Evolutionary conservation across 2,113 vertebrate genomes (phyloP), one percentile per base, ranked within the genome.

Genomic region (Athene cunicularia): DNA sequence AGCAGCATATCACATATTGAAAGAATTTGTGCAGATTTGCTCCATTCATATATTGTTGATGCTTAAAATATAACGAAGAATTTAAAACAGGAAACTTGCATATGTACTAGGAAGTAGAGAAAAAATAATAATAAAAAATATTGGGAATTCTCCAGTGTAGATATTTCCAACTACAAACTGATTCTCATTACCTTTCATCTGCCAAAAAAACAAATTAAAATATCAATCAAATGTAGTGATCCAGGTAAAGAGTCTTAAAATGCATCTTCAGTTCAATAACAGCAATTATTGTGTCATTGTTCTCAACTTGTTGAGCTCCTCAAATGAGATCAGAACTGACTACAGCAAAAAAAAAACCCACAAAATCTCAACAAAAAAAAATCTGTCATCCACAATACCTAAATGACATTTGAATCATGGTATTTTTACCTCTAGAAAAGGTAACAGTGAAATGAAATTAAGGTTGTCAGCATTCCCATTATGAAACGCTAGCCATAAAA

Each of bases 161-260:
- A 33, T 53, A 79, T 73, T 94, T 81, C 60, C 68, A 88, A 53
- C 41, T 59, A 63, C 81, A 93, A 80, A 74, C 32, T 45, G 71
- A 81, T 81, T 91, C 88, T 96, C 72, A 88, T 88, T 80, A 77
- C 59, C 91, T 88, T 87, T 93, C 84, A 80, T 64, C 82, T 93
- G 89, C 86, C 87, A 79, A 86, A 96, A 95, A 92, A 77, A 2
- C 3, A 90, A 91, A 95, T 81, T 90, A 96, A 97, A 95, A 91
- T 67, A 74, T 90, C 94, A 86, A 58, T 75, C 84, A 94, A 82
- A 91, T 14, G 77, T 83, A 96, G 86, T 26, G 55, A 94, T 90
- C 56, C 92, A 71, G 66, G 76, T 95, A 94, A 94, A 76, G 93
- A 97, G 72, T 88, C 91, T 96, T 79, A 88, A 83, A 85, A 75